Evolutionary conservation across 2,797 vertebrate species (phyloP).

Genomic region (Macropodus opercularis): DNA sequence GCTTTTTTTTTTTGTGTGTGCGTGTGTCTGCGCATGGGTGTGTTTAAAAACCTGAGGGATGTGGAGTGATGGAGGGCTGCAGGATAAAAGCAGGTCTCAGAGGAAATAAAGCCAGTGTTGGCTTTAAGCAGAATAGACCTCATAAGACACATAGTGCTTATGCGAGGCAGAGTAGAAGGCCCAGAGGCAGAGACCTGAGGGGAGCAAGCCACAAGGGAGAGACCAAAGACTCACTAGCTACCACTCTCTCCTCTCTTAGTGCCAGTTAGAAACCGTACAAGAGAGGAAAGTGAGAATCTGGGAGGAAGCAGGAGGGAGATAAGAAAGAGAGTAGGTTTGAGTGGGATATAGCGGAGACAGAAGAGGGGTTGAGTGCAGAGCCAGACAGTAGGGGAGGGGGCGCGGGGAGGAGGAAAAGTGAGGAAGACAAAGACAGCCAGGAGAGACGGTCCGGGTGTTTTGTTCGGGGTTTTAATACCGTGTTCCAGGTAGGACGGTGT

Average conservation of each 20-base stretch:
- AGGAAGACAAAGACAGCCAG: conserved; percentile 52
- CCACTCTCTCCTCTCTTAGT: conserved; percentile 71
- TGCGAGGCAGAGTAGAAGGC: conserved; percentile 73
- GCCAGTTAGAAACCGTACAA: conserved; percentile 66
- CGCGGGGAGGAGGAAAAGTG: conserved; percentile 34
- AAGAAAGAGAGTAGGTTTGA: conserved; percentile 65
- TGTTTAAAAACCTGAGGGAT: conserved; percentile 77
- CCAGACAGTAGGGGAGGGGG: conserved; percentile 41
- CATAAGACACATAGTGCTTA: conserved; percentile 81
- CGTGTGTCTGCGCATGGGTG: conserved; percentile 61
- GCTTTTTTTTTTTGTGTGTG: too few species aligned
- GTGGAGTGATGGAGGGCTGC: conserved; percentile 75
- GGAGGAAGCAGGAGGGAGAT: conserved; percentile 62
- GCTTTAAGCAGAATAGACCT: conserved; percentile 83
- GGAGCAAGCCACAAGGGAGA: conserved; percentile 76
- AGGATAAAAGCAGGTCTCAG: conserved; percentile 80
- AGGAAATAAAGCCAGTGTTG: conserved; percentile 83
- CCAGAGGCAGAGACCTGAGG: conserved; percentile 76
- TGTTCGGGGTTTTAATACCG: conserved; percentile 79
- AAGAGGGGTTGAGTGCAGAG: conserved; percentile 50
- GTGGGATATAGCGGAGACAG: conserved; percentile 53
- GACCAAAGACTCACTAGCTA: conserved; percentile 67
- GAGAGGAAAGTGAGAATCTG: conserved; percentile 69
- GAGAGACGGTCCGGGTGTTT: conserved; percentile 25
- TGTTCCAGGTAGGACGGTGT: conserved; percentile 96